Conservation (phyloP, 2,888 invertebrate genomes). For the Synergus itoensis region DNA sequence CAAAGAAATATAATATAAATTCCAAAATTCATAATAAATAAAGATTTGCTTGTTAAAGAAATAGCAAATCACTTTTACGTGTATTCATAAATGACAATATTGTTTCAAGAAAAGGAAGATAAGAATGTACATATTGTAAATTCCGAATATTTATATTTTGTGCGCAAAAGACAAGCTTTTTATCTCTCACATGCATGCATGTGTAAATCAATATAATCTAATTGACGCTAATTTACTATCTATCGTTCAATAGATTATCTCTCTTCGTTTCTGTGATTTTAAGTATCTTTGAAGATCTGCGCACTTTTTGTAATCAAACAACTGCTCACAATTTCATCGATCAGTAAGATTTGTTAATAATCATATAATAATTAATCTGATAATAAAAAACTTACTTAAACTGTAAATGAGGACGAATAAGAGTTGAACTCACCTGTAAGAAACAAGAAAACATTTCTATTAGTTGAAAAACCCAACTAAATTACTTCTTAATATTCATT, state of each 20-base stretch:
- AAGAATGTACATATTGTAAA: no score
- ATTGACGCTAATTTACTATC: not conserved
- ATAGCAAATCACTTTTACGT: not conserved
- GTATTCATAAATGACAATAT: not conserved
- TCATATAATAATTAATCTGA: not conserved
- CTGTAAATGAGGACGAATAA: not conserved
- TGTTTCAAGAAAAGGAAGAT: not conserved
- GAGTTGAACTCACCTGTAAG: conserved; percentile 11
- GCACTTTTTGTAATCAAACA: not conserved
- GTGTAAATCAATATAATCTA: not conserved
- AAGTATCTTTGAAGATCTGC: not conserved
- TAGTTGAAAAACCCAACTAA: no score
- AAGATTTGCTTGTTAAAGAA: not conserved
- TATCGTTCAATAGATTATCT: not conserved
- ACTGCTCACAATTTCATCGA: not conserved
- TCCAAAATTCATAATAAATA: not conserved
- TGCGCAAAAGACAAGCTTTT: not conserved
- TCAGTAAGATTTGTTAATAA: not conserved
- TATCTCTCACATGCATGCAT: not conserved
- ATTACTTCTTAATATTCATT: no score
- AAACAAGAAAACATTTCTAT: conserved; percentile 1
- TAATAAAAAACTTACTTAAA: not conserved
- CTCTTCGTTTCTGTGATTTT: not conserved
- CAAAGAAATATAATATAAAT: no score
- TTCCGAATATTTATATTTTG: no score